Evolutionary conservation across 2,113 vertebrate species (phyloP).

Genomic region (Poeciliopsis retropinna): DNA sequence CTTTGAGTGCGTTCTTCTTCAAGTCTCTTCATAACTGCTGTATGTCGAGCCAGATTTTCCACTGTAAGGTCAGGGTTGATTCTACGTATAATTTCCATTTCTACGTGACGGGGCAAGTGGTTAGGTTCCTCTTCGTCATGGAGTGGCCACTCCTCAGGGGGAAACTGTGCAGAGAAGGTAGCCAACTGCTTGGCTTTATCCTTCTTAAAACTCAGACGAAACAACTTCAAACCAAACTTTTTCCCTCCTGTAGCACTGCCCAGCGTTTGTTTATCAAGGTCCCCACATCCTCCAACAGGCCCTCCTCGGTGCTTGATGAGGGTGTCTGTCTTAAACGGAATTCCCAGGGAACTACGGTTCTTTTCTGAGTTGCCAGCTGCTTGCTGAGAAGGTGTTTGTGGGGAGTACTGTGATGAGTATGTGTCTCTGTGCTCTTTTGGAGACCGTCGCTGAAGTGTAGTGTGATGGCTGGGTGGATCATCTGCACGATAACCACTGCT

Average conservation of each 20-base stretch:
- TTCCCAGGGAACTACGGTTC: conserved; percentile 92
- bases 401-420: conserved; percentile 81
- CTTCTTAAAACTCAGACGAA: conserved; percentile 97
- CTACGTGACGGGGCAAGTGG: conserved; percentile 93
- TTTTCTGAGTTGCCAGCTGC: conserved; percentile 84
- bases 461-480: conserved; percentile 89
- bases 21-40: conserved; percentile 97
- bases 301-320: conserved; percentile 89
- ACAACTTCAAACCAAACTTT: conserved; percentile 96
- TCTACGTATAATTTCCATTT: conserved; percentile 97
- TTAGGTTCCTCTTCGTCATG: conserved; percentile 92
- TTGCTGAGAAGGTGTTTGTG: conserved; percentile 83
- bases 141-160: conserved; percentile 96
- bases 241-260: conserved; percentile 73
- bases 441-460: conserved; percentile 90
- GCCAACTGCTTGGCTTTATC: conserved; percentile 96
- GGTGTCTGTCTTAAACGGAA: conserved; percentile 93
- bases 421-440: conserved; percentile 92
- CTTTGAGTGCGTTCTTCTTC: conserved; percentile 96
- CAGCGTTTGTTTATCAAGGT: conserved; percentile 86
- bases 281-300: conserved; percentile 52
- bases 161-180: conserved; percentile 97
- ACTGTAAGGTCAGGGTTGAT: conserved; percentile 98
- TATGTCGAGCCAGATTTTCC: conserved; percentile 96
- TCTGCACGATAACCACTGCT: conserved; percentile 93